These are phyloP conservation scores for Gallinago nigripennis DNA, from an alignment of 2,797 vertebrate species.

Conservation along the genomic window DNA sequence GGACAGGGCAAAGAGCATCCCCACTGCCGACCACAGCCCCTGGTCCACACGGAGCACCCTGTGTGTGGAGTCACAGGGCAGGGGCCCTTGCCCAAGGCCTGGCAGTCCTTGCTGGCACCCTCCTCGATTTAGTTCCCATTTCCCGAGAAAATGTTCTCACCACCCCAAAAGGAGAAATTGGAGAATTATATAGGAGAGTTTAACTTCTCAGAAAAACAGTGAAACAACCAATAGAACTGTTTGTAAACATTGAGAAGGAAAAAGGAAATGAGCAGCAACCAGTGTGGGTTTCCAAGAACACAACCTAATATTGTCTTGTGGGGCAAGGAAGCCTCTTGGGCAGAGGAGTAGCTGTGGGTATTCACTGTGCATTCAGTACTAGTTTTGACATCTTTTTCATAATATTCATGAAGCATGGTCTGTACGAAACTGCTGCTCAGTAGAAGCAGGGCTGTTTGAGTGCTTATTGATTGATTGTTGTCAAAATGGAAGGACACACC, in stretches of 20 bases:
- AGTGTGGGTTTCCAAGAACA: background rate
- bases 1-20: background rate
- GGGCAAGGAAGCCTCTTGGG: background rate
- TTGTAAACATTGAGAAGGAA: background rate
- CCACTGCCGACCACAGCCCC: background rate
- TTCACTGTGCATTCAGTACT: background rate
- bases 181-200: background rate
- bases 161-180: background rate
- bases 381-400: background rate
- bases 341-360: background rate
- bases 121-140: background rate
- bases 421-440: background rate
- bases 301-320: background rate
- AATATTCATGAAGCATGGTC: background rate
- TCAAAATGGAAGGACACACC: background rate
- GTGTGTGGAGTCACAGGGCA: background rate
- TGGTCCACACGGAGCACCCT: accelerated
- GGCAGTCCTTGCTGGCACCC: background rate
- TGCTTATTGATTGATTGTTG: background rate
- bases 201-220: background rate
- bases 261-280: background rate
- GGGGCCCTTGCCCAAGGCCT: background rate
- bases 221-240: background rate
- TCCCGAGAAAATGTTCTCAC: background rate
- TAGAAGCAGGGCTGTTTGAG: background rate